Evolutionary conservation across 1,140 invertebrate species (phyloP).

Genomic region (Scaptomyza graminum): DNA sequence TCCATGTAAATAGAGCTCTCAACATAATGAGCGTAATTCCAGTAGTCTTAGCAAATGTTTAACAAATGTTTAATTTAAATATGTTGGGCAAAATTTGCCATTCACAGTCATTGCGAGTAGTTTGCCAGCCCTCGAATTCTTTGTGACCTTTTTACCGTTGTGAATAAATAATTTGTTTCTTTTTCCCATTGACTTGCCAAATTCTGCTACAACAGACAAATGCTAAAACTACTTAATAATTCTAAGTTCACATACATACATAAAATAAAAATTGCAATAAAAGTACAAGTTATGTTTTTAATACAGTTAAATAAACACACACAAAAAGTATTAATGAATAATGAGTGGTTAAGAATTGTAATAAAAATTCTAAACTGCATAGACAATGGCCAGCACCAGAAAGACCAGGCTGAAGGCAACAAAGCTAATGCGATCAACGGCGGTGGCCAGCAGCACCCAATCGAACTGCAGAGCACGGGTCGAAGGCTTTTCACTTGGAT

Average conservation of each 20-base stretch:
- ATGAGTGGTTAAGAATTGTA: neutral
- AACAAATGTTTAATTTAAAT: too few species aligned
- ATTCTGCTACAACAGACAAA: neutral
- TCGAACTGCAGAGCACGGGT: slow-evolving; percentile 85
- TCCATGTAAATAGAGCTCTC: slow-evolving; percentile 38
- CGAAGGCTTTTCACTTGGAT: slow-evolving; percentile 81
- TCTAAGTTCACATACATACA: slow-evolving; percentile 52
- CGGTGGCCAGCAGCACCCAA: slow-evolving; percentile 87
- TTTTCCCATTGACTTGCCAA: neutral
- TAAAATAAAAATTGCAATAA: slow-evolving; percentile 28
- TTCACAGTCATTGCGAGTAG: too few species aligned
- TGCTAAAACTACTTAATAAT: slow-evolving; percentile 31
- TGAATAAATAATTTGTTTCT: neutral
- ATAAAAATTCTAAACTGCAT: slow-evolving; percentile 76
- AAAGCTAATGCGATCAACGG: slow-evolving; percentile 87
- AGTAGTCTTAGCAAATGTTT: neutral
- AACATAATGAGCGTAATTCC: slow-evolving; percentile 28
- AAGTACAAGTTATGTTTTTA: neutral
- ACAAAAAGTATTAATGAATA: neutral
- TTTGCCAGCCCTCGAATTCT: too few species aligned
- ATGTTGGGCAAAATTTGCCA: too few species aligned
- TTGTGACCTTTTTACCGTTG: neutral
- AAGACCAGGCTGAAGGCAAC: slow-evolving; percentile 85
- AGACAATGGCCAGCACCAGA: slow-evolving; percentile 85
- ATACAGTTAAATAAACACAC: neutral